Evolutionary conservation across 2,888 invertebrate species (phyloP).

Genomic region (Eilema depressum): DNA sequence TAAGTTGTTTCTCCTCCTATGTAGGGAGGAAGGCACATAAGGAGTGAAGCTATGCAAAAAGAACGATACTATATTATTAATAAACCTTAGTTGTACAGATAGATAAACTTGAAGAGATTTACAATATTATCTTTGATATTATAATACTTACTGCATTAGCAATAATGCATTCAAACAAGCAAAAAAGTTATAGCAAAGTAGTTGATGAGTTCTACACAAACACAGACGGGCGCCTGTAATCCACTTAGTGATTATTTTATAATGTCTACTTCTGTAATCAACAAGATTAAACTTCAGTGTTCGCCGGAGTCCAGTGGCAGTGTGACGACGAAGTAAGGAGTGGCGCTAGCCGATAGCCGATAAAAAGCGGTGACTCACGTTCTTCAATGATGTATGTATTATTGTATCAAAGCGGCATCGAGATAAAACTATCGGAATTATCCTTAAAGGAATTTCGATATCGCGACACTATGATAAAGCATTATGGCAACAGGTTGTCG

Average conservation of each 20-base stretch:
- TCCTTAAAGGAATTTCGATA: conserved; percentile 63
- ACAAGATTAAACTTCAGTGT: conserved; percentile 54
- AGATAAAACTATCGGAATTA: conserved; percentile 57
- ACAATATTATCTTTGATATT: neutral
- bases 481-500: conserved; percentile 61
- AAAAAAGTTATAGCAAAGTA: conserved; percentile 10
- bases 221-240: conserved; percentile 44
- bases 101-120: neutral
- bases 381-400: conserved; percentile 46
- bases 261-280: conserved; percentile 55
- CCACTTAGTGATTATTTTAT: conserved; percentile 52
- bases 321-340: conserved; percentile 64
- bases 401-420: conserved; percentile 43
- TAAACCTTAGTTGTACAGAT: too few species aligned
- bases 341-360: conserved; percentile 68
- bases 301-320: conserved; percentile 39
- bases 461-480: conserved; percentile 55
- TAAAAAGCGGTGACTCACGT: conserved; percentile 62
- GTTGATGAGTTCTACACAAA: conserved; percentile 33
- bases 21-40: neutral
- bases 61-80: too few species aligned
- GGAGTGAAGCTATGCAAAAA: too few species aligned
- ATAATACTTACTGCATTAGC: neutral
- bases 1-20: too few species aligned
- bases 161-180: conserved; percentile 1